Percentiles rank a stretch among this genome's conserved stretches.
Evolutionary conservation across 2,797 vertebrate species (phyloP).

Genomic region (Darevskia nairensis): DNA sequence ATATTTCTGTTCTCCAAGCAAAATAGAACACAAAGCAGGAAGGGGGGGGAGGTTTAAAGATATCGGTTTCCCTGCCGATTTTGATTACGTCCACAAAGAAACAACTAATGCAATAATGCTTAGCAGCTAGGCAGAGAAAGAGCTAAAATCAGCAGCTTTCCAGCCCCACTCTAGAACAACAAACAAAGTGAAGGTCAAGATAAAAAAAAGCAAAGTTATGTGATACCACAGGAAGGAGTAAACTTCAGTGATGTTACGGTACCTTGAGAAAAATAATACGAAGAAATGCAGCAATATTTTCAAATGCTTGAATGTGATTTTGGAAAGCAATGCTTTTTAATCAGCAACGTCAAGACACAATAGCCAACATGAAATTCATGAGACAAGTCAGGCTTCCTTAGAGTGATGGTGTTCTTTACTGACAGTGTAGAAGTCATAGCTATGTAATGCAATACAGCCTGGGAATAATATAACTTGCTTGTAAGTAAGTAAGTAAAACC

Average conservation of each 20-base stretch:
- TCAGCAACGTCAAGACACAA: neutral
- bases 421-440: neutral
- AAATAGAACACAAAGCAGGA: slow-evolving; percentile 29
- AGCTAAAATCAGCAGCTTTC: slow-evolving; percentile 49
- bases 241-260: neutral
- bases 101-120: slow-evolving; percentile 16
- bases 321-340: slow-evolving; percentile 4
- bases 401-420: neutral
- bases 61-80: slow-evolving; percentile 24
- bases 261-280: neutral
- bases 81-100: slow-evolving; percentile 44
- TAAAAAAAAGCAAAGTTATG: slow-evolving; percentile 16
- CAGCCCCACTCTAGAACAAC: slow-evolving; percentile 44
- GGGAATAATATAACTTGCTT: neutral
- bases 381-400: neutral
- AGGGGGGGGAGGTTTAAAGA: neutral
- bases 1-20: neutral
- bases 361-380: neutral
- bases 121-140: neutral
- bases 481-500: neutral
- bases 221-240: neutral
- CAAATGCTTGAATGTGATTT: neutral
- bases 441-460: neutral
- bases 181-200: slow-evolving; percentile 60
- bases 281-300: neutral